Conservation (phyloP, 2,797 vertebrate genomes). For the Bovichtus diacanthus region DNA sequence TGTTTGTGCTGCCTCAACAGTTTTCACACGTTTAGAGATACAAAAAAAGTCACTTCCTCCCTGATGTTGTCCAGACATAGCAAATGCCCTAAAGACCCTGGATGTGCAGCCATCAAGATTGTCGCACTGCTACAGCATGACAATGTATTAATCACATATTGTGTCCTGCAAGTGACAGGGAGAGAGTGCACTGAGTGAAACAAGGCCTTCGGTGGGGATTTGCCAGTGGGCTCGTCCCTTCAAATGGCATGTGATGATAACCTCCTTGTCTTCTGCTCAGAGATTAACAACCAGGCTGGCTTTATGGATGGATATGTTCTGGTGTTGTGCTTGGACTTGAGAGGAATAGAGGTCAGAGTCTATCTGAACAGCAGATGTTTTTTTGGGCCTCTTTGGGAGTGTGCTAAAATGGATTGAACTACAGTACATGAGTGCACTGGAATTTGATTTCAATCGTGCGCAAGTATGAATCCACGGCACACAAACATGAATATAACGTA, state of each 20-base stretch:
- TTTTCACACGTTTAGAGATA: slow-evolving; percentile 27
- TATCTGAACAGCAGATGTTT: slow-evolving; percentile 85
- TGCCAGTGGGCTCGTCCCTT: slow-evolving; percentile 54
- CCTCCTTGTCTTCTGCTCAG: slow-evolving; percentile 64
- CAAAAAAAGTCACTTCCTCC: slow-evolving; percentile 2
- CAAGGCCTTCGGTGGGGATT: slow-evolving; percentile 52
- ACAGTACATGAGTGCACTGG: background rate
- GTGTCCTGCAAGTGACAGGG: slow-evolving; percentile 53
- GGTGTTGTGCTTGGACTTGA: slow-evolving; percentile 58
- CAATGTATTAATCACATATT: slow-evolving; percentile 61
- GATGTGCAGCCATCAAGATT: slow-evolving; percentile 37
- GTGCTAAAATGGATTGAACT: slow-evolving; percentile 48
- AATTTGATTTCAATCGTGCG: slow-evolving; percentile 11
- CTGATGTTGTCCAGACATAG: slow-evolving; percentile 22
- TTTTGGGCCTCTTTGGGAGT: slow-evolving; percentile 67
- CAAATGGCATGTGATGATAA: slow-evolving; percentile 68
- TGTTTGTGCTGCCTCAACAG: background rate
- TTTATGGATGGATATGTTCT: slow-evolving; percentile 64
- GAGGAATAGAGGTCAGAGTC: slow-evolving; percentile 75
- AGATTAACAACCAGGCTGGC: slow-evolving; percentile 61
- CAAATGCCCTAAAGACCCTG: slow-evolving; percentile 36
- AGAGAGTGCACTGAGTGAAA: slow-evolving; percentile 47
- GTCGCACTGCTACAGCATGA: slow-evolving; percentile 35
- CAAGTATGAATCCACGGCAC: background rate
- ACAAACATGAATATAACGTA: slow-evolving; percentile 17